These are phyloP conservation scores for Apogon talboti DNA, from an alignment of 2,797 vertebrate genomes.

Conservation along the genomic window DNA sequence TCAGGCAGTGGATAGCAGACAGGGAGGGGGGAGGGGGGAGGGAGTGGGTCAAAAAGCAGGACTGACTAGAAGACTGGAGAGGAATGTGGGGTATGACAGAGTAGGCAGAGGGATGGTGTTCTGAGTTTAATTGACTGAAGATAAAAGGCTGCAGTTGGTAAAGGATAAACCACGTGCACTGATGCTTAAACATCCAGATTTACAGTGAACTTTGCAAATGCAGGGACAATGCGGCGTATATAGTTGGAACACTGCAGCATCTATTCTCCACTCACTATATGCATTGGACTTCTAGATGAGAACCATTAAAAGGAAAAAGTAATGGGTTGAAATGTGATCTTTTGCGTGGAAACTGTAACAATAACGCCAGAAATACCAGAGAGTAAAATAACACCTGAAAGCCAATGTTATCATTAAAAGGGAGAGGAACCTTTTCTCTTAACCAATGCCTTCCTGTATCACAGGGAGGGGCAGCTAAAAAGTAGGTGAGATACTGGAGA, in stretches of 20 bases:
- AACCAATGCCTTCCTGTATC: slow-evolving; percentile 21
- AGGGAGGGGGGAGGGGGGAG: not conserved
- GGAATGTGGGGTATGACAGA: slow-evolving; percentile 21
- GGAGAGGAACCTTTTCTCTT: not conserved
- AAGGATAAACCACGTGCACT: slow-evolving; percentile 3
- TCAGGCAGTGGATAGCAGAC: slow-evolving; percentile 17
- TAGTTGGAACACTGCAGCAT: not conserved
- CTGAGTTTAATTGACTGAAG: slow-evolving; percentile 6
- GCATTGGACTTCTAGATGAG: not conserved
- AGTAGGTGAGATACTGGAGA: slow-evolving; percentile 61
- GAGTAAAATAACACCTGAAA: slow-evolving; percentile 6
- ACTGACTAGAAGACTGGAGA: slow-evolving; percentile 15
- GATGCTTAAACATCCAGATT: slow-evolving; percentile 9
- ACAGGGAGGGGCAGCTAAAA: slow-evolving; percentile 14
- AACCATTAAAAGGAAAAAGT: not conserved
- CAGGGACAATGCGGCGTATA: not conserved
- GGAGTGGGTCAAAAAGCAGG: slow-evolving; percentile 48
- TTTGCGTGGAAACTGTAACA: slow-evolving; percentile 10
- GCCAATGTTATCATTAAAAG: slow-evolving; percentile 11
- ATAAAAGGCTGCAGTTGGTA: slow-evolving; percentile 17
- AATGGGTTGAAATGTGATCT: not conserved
- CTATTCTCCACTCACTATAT: not conserved
- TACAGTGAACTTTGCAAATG: slow-evolving; percentile 1
- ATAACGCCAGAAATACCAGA: slow-evolving; percentile 31
- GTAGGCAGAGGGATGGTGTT: not conserved